Base-by-base conservation (phyloP, 1,140 invertebrate genomes). In the Aethina tumida region DNA sequence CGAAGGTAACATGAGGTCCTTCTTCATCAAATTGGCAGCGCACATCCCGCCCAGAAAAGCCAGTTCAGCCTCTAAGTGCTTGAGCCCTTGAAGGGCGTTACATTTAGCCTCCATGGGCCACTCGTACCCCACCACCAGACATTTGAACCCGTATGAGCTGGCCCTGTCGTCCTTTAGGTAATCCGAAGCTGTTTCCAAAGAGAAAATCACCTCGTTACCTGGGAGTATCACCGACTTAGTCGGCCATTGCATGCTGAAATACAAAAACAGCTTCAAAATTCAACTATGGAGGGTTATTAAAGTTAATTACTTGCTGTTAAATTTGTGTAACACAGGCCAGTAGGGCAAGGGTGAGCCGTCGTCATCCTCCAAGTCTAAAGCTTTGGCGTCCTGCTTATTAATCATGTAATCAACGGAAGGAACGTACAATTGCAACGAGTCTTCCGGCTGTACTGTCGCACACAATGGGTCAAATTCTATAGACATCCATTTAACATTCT, bases 131-230 rank as follows among this genome's bases (percentile, higher is more conserved):
- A 92, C 77, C 21, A 94, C 81, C 10, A 92, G 67, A 63, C 91
- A 95, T 45, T 88, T 87, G 66, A 94, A 97, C 2, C 93, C 93
- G 66, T 79, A 97, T 26, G 80, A 80, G 49, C 68, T 71, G 3
- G 78, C 75, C 52, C 83, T 81, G 32, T 94, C 92, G 67, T 94
- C 89, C 58, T 90, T 90, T 40, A 94, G 76, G 65, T 97, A 97
- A 64, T 96, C 84, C 0, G 92, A 90, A 0, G 93, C 89, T 1
- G 92, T 96, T 66, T 97, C 92, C 54, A 97, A 56, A 0, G 90
- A 94, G 60, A 97, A 95, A 47, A 94, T 75, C 0, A 96, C 80
- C 67, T 95, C 88, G 62, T 95, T 91, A 13, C 93, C 93, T 42
- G 94, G 93, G 20, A 97, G 64, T 29, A 97, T 68, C 7, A 97